phyloP scores from a whole-genome alignment of 2,113 vertebrate genomes.

The Urocynchramus pylzowi region DNA sequence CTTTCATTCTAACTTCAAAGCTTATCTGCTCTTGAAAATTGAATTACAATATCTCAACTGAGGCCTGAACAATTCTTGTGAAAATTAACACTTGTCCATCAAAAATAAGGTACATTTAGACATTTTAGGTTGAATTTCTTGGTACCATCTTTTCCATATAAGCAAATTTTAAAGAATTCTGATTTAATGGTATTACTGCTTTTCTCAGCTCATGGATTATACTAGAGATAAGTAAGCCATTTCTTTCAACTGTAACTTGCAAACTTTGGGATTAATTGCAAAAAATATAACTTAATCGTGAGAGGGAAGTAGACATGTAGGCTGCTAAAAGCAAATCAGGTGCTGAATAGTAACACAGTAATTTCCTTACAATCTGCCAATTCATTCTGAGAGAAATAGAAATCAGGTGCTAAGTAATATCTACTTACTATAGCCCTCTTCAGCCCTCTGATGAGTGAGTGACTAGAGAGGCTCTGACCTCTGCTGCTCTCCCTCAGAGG shows the following conservation, averaged over 20 bases:
- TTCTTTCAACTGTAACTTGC: not conserved
- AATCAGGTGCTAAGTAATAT: not conserved
- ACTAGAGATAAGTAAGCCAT: not conserved
- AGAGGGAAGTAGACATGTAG: not conserved
- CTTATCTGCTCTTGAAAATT: not conserved
- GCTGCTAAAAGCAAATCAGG: not conserved
- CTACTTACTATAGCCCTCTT: not conserved
- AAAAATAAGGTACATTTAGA: not conserved
- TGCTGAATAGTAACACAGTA: not conserved
- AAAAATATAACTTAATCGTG: not conserved
- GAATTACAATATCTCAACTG: not conserved
- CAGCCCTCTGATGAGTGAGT: not conserved
- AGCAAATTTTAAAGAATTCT: not conserved
- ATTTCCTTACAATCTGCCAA: not conserved
- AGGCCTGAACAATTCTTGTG: not conserved
- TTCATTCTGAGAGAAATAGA: not conserved
- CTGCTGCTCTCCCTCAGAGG: not conserved
- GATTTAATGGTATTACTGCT: not conserved
- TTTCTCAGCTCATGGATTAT: not conserved
- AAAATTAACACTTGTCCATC: not conserved
- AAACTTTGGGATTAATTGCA: not conserved
- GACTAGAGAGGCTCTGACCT: not conserved
- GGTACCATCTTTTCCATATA: not conserved
- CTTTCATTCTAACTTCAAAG: not conserved
- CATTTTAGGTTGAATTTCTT: not conserved